A percentile compares a stretch with the other conserved stretches of the same genome.
phyloP scores from a whole-genome alignment of 2,888 invertebrate species.

The Nemapogon koenigi region DNA sequence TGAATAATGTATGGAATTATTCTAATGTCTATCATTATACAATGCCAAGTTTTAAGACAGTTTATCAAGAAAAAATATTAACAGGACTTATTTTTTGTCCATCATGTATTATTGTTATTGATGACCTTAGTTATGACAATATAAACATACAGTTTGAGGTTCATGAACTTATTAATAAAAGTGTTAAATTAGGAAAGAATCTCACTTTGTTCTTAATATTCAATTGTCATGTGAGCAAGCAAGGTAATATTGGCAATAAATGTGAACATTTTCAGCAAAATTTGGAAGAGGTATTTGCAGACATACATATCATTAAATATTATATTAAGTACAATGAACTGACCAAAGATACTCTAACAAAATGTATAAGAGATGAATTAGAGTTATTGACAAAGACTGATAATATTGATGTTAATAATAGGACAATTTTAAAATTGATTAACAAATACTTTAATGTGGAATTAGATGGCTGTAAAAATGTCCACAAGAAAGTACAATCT shows the following conservation, averaged over 20 bases:
- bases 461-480: conserved; percentile 53
- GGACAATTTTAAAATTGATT: no score
- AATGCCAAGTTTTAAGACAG: conserved; percentile 35
- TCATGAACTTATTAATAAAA: conserved; percentile 30
- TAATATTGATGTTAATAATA: conserved; percentile 19
- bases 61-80: conserved; percentile 27
- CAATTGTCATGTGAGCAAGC: conserved; percentile 38
- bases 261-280: conserved; percentile 30
- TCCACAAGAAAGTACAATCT: conserved; percentile 44
- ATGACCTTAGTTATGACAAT: conserved; percentile 35
- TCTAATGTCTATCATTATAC: conserved; percentile 50
- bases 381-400: conserved; percentile 21
- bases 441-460: conserved; percentile 45
- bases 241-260: conserved; percentile 24
- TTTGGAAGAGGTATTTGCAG: conserved; percentile 25
- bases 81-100: conserved; percentile 39
- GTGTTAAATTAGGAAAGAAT: conserved; percentile 30
- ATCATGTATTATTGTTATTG: conserved; percentile 36
- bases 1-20: conserved; percentile 29
- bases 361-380: conserved; percentile 41
- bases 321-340: conserved; percentile 37
- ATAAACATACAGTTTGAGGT: conserved; percentile 26
- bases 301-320: conserved; percentile 28
- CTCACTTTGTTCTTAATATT: conserved; percentile 41
- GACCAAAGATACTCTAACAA: conserved; percentile 29